Base-by-base conservation (phyloP, 2,888 invertebrate genomes). In the Tiphia femorata region DNA sequence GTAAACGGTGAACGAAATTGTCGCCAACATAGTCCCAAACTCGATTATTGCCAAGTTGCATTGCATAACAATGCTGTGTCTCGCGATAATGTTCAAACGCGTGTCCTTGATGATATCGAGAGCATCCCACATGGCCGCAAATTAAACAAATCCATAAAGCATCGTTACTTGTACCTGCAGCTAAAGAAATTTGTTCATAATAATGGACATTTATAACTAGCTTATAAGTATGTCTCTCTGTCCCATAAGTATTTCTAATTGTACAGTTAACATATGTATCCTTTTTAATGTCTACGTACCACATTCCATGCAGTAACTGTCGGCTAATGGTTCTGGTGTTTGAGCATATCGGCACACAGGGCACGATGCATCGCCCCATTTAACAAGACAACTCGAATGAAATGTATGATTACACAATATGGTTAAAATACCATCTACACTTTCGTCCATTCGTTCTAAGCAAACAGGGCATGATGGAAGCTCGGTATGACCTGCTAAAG, bases 1-100 rank as follows among this genome's bases (percentile, higher is more conserved):
- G 90, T 30, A 99, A 86, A 10, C 99, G 90, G 85, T 97, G 97
- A 6, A 97, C 97, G 85, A 96, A 97, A 84, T 95, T 96, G 84
- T 97, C 97, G 70, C 98, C 98, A 47, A 97, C 97, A 82, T 99
- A 99, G 81, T 99, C 99, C 99, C 99, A 99, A 0, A 99, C 99
- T 46, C 97, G 87, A 78, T 97, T 96, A 38, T 95, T 96, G 1
- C 97, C 98, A 54, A 98, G 85, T 81, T 99, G 97, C 87, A 99
- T 89, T 3, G 98, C 96, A 79, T 97, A 99, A 14, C 97, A 97
- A 84, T 99, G 99, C 70, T 96, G 95, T 0, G 99, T 97, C 52
- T 94, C 93, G 52, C 93, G 87, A 84, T 95, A 99, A 83, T 99
- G 99, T 58, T 95, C 93, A 40, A 95, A 96, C 0, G 99, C 99